A percentile compares a stretch with the other conserved stretches of the same genome.
Conservation (phyloP, 2,113 vertebrate species). For the Nothobranchius furzeri region DNA sequence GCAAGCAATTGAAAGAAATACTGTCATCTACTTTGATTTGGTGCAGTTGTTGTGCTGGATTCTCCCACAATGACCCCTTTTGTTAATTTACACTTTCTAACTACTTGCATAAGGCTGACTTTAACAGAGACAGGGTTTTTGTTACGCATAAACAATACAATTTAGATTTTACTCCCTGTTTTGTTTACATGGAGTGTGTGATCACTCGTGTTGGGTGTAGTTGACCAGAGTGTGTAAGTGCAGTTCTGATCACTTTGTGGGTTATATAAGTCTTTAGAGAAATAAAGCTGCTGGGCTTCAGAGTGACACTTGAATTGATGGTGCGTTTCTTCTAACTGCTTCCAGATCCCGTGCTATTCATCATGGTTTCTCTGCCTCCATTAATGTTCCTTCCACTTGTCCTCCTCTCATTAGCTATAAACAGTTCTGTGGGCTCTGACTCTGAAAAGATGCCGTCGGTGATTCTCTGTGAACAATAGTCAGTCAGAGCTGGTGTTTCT, state of each 20-base stretch:
- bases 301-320: slow-evolving; percentile 50
- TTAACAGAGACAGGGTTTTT: not conserved
- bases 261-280: slow-evolving; percentile 34
- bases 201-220: not conserved
- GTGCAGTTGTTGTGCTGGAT: slow-evolving; percentile 18
- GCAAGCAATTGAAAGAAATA: slow-evolving; percentile 2
- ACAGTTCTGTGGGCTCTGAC: slow-evolving; percentile 3
- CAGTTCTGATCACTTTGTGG: slow-evolving; percentile 20
- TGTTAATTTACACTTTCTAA: slow-evolving; percentile 34
- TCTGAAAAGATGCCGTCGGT: slow-evolving; percentile 20
- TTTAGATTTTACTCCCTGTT: not conserved
- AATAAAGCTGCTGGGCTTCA: slow-evolving; percentile 25
- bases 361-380: slow-evolving; percentile 18
- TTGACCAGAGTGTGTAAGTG: slow-evolving; percentile 1
- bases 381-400: not conserved
- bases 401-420: not conserved
- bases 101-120: slow-evolving; percentile 32
- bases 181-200: not conserved
- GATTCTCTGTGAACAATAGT: slow-evolving; percentile 35
- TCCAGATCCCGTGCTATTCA: slow-evolving; percentile 54
- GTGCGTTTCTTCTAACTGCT: slow-evolving; percentile 55
- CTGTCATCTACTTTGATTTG: slow-evolving; percentile 3
- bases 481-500: slow-evolving; percentile 44
- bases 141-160: no score
- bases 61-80: slow-evolving; percentile 33